phyloP scores from a whole-genome alignment of 2,888 invertebrate species.

The Phragmatobia fuliginosa region DNA sequence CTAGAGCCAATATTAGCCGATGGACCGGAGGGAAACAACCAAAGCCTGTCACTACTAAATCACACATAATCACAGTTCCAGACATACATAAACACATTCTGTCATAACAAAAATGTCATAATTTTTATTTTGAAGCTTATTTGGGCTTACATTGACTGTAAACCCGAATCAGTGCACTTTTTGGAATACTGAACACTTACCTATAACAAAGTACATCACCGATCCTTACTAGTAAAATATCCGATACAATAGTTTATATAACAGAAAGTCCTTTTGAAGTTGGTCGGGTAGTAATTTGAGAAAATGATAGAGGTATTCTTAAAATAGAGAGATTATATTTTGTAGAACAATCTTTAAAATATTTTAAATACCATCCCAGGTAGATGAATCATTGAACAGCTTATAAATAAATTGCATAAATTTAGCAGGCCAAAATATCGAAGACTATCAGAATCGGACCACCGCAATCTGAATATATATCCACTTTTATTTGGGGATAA shows the following conservation, averaged over 20 bases:
- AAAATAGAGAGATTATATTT: not conserved
- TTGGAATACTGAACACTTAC: not conserved
- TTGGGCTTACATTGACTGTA: too few relatives aligned
- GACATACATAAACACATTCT: too few relatives aligned
- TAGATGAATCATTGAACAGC: not conserved
- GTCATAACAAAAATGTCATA: too few relatives aligned
- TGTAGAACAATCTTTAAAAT: not conserved
- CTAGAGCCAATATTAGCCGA: too few relatives aligned
- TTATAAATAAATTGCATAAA: not conserved
- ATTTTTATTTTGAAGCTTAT: too few relatives aligned
- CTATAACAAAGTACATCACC: too few relatives aligned
- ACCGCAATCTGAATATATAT: constrained; percentile 55
- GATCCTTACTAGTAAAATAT: too few relatives aligned
- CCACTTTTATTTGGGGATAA: constrained; percentile 76
- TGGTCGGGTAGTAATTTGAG: not conserved
- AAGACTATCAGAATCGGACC: constrained; percentile 10
- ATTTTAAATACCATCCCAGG: not conserved
- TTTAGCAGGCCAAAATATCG: constrained; percentile 19
- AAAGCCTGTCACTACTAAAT: too few relatives aligned
- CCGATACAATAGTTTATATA: not conserved
- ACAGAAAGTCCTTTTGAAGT: not conserved
- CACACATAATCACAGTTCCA: too few relatives aligned
- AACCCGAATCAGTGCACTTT: too few relatives aligned
- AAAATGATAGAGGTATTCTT: not conserved
- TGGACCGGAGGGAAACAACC: too few relatives aligned